phyloP scores from a whole-genome alignment of 2,888 invertebrate species.

The Drosophila greeni region DNA sequence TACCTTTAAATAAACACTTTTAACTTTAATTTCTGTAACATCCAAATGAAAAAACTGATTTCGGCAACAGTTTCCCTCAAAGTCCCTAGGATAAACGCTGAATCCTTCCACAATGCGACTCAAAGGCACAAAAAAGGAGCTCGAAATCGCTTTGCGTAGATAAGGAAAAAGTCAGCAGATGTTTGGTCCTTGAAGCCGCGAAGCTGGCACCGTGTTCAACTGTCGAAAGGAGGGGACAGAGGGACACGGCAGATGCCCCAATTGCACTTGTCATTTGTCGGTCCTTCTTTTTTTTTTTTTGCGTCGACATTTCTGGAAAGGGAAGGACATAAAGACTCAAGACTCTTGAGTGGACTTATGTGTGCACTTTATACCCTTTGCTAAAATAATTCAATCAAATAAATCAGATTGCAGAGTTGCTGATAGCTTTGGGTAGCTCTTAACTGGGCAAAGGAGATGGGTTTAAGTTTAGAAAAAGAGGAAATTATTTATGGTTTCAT shows the following conservation, averaged over 20 bases:
- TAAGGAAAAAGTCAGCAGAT: constrained; percentile 62
- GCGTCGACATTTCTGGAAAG: constrained; percentile 1
- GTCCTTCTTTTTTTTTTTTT: constrained; percentile 40
- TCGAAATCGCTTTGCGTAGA: constrained; percentile 58
- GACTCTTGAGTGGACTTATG: constrained; percentile 1
- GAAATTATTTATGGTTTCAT: neutral
- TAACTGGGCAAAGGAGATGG: neutral
- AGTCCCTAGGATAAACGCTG: neutral
- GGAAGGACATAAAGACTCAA: constrained; percentile 1
- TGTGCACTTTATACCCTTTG: constrained; percentile 8
- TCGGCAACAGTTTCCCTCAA: neutral
- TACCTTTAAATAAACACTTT: neutral
- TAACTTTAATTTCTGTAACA: neutral
- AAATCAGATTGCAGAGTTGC: neutral
- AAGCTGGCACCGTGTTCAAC: constrained; percentile 53
- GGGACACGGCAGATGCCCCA: constrained; percentile 49
- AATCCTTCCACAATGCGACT: constrained; percentile 24
- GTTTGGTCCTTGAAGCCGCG: constrained; percentile 17
- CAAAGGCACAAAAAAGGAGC: constrained; percentile 63
- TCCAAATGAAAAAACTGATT: neutral
- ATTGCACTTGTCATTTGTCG: constrained; percentile 62
- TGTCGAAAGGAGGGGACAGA: constrained; percentile 32
- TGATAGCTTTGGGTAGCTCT: neutral
- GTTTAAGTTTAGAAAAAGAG: neutral
- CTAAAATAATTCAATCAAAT: neutral